Evolutionary conservation across 1,140 invertebrate species (phyloP), one percentile per base, ranked within the genome.

Genomic region (Trissolcus basalis): DNA sequence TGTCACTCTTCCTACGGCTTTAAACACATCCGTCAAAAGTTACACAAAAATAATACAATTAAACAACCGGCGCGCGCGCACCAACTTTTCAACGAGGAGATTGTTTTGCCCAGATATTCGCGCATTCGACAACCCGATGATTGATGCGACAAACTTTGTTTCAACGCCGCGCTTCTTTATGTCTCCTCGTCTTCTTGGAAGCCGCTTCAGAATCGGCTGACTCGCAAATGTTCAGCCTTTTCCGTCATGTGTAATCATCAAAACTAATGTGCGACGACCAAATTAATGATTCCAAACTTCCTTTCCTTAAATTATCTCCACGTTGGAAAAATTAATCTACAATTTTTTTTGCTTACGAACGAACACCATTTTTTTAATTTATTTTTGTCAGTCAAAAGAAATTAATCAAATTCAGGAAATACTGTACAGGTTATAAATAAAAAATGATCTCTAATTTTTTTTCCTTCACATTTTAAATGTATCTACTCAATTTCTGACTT

Each of bases 31-130:
- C 61, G 70, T 73, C 70, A 67, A 65, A 73, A 67, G 61, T 65
- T 61, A 60, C 71, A 56, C 45, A 63, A 74, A 73, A 74, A 75
- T 68, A 75, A 75, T 68, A 63, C 63, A 75, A 68, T 75, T 64
- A 75, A 49, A 43, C 11, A 45, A 8, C 36, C 11, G 1, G 41
- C 13, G 45, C 47, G 49, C 49, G 51, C 51, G 45, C 9, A n/a
- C 9, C 33, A 35, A 39, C n/a, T 3, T 39, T 39, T 39, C 36
- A n/a, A 39, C 36, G 36, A 27, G 56, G 19, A 63, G 45, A 74
- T 61, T 74, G 56, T 67, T 61, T 63, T 49, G 36, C 27, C 61
- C 48, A 39, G 14, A 43, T 27, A 27, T 27, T 3, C 19, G 6
- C 19, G 19, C 11, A n/a, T 55, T 68, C 71, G 71, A 67, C 71